Evolutionary conservation across 2,797 vertebrate species (phyloP).

Genomic region (Harpagifer antarcticus): DNA sequence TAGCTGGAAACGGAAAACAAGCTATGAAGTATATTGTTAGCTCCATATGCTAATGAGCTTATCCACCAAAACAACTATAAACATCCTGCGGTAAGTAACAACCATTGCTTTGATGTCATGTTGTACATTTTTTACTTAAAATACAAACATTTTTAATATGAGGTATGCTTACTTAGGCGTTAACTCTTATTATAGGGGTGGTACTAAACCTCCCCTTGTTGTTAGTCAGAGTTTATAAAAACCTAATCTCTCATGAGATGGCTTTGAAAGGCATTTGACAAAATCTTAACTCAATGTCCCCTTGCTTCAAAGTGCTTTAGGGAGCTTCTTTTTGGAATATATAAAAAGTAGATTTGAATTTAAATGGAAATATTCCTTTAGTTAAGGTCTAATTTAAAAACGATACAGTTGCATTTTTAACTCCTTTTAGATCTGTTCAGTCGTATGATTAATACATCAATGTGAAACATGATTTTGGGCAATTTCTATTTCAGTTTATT

Average conservation of each 20-base stretch:
- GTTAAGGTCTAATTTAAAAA: slow-evolving; percentile 4
- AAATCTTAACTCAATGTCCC: background rate
- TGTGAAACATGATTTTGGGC: background rate
- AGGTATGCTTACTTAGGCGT: background rate
- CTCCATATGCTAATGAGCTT: background rate
- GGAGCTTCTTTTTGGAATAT: background rate
- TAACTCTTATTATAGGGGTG: background rate
- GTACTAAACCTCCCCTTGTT: background rate
- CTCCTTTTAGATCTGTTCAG: slow-evolving; percentile 1
- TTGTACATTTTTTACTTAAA: background rate
- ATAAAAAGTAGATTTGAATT: background rate
- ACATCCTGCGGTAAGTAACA: background rate
- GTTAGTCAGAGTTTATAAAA: too few species aligned
- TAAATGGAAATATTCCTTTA: background rate
- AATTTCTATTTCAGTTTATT: background rate
- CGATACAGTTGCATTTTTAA: slow-evolving; percentile 32
- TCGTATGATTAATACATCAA: slow-evolving; percentile 37
- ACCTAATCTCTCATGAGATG: too few species aligned
- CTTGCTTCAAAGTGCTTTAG: background rate
- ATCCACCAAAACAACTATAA: background rate
- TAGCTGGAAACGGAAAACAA: background rate
- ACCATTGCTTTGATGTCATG: background rate
- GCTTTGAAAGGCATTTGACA: too few species aligned
- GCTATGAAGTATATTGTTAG: background rate
- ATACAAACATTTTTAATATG: too few species aligned